Evolutionary conservation across 2,888 invertebrate species (phyloP), one percentile per base, ranked within the genome.

Genomic region (Tinea pellionella): DNA sequence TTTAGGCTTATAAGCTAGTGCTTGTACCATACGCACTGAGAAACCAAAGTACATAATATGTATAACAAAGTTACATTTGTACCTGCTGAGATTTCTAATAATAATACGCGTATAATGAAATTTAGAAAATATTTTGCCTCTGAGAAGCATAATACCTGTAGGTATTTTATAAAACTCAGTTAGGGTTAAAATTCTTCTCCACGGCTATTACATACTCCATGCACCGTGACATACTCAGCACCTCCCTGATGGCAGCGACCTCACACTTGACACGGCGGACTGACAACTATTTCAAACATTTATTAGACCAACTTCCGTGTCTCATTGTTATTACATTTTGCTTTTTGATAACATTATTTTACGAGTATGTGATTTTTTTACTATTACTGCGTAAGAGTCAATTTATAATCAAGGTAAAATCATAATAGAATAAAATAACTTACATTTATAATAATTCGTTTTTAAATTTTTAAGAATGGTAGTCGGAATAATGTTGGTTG

Each of bases 151-250:
- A 2, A 1, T 15, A 47, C 2, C 6, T 1, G 13, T 9, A 47
- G 47, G 13, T 16, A 47, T 9, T 47, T 15, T 9, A 47, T n/a
- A 2, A 16, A 9, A 16, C 2, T 8, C 2, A 16, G 6, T 15
- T 13, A n/a, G 16, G 2, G 47, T 47, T 47, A 15, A 15, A 15
- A 47, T 13, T 47, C 47, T 47, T 15, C n/a, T 15, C 13, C 47
- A 8, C 47, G 13, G 29, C 55, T 55, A 55, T 55, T 57, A 57
- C 57, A 9, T 57, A 57, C 57, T 57, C 32, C 19, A 57, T 57
- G 57, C 32, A 57, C 15, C 57, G 32, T 32, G 32, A 57, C 32
- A 16, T 57, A 57, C 57, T 57, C 57, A 57, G 32, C 30, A 30
- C 32, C 57, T 32, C 32, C 24, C 32, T 32, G 30, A 32, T 30